Percentiles rank a stretch among this genome's conserved stretches.
Evolutionary conservation across 2,113 vertebrate genomes (phyloP).

Genomic region (Catharus bicknelli): DNA sequence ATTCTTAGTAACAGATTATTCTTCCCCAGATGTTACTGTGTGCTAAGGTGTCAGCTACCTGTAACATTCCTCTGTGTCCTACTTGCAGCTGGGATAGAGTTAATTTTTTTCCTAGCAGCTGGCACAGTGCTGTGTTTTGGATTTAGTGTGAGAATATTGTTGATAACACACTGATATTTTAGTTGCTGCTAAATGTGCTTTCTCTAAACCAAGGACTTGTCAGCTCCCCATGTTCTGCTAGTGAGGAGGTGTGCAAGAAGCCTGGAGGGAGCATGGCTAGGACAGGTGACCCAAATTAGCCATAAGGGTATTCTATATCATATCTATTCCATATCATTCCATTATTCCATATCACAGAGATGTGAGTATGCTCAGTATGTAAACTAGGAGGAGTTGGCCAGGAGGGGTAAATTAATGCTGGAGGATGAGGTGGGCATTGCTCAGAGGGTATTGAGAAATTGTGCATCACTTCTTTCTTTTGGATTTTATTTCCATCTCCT

Average conservation of each 20-base stretch:
- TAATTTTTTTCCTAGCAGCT: background rate
- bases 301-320: background rate
- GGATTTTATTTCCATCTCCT: background rate
- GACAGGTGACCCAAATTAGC: background rate
- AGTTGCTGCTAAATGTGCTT: background rate
- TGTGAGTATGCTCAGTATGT: background rate
- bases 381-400: background rate
- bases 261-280: background rate
- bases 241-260: background rate
- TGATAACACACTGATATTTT: background rate
- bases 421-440: accelerated
- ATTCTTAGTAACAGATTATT: background rate
- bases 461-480: background rate
- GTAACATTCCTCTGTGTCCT: background rate
- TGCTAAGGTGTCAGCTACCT: background rate
- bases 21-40: background rate
- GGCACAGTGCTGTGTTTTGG: background rate
- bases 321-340: no score
- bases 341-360: background rate
- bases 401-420: background rate
- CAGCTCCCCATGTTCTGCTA: background rate
- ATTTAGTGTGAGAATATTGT: background rate
- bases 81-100: background rate
- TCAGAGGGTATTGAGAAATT: background rate
- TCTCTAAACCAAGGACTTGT: background rate